Evolutionary conservation across 2,888 invertebrate species (phyloP), one percentile per base, ranked within the genome.

Genomic region (Lacanobia wlatinum): DNA sequence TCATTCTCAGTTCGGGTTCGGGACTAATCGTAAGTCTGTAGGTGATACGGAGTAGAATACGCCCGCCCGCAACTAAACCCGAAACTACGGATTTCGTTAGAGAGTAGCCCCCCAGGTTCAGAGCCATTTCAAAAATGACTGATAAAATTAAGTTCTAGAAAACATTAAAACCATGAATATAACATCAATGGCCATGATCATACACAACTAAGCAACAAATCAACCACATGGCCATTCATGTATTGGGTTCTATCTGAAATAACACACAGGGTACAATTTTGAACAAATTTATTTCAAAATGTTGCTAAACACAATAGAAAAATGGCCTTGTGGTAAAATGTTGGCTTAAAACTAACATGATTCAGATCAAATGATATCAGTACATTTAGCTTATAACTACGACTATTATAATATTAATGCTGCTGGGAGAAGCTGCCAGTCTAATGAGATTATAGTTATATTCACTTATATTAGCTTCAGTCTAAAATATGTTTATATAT

Each of bases 161-260:
- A 64, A n/a, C 14, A 50, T 50, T 16, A 46, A 81, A 83, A 73
- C 73, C 83, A 82, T 82, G 76, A 75, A 74, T 79, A 56, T 64
- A 73, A 92, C 95, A 95, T 94, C 89, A 94, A 95, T 94, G 95
- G 94, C 95, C 95, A 95, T 94, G 92, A 88, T 84, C 75, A 84
- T 70, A 85, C 34, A 72, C 63, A 82, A 80, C 68, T 69, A 78
- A 86, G 84, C 80, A 85, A 85, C 78, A 87, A 82, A 86, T 87
- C 59, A 88, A 92, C 92, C 93, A 95, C 94, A 94, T 94, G 95
- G 94, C 95, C 96, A 95, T 94, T 90, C 89, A 95, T 95, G 96
- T 90, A 91, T 90, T 89, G 87, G 90, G 90, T 88, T 84, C 43
- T 68, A 76, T 82, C 91, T 92, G 92, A 95, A 95, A 95, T 95